A percentile compares a stretch with the other conserved stretches of the same genome.
phyloP scores from a whole-genome alignment of 2,888 invertebrate genomes.

The Priocnemis perturbator region DNA sequence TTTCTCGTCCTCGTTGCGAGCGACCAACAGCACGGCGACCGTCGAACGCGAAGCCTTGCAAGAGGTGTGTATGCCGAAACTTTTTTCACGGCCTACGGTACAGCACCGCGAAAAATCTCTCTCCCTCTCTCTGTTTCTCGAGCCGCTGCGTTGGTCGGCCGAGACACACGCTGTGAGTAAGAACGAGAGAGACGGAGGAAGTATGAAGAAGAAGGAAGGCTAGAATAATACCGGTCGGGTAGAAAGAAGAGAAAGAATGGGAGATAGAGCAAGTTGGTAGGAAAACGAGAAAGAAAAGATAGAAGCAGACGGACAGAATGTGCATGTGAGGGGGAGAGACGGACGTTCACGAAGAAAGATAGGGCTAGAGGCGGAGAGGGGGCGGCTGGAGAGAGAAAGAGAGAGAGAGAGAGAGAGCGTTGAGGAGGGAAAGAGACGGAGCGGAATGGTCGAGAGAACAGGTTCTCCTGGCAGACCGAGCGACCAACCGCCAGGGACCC shows the following conservation, averaged over 20 bases:
- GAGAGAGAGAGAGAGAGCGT: conserved; percentile 40
- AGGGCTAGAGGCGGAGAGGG: background rate
- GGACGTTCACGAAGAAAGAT: background rate
- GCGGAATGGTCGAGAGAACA: conserved; percentile 64
- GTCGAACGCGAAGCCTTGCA: conserved; percentile 21
- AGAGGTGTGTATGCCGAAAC: conserved; percentile 11
- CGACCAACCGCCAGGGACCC: conserved; percentile 59
- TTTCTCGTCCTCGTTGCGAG: conserved; percentile 13
- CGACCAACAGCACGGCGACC: conserved; percentile 16
- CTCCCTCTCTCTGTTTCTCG: conserved; percentile 14
- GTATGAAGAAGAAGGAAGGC: conserved; percentile 7
- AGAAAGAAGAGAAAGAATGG: conserved; percentile 9
- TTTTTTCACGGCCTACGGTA: background rate
- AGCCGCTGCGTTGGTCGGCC: too few relatives aligned
- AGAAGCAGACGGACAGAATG: conserved; percentile 19
- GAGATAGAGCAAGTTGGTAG: conserved; percentile 19
- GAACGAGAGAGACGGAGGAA: background rate
- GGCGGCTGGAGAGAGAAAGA: conserved; percentile 15
- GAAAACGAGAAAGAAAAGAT: conserved; percentile 22
- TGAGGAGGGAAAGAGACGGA: conserved; percentile 31
- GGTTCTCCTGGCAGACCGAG: conserved; percentile 64
- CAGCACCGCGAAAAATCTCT: too few relatives aligned
- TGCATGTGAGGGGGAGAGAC: conserved; percentile 26
- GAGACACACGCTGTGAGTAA: conserved; percentile 1
- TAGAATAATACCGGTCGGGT: background rate